Percentiles rank a stretch among this genome's conserved stretches.
phyloP scores from a whole-genome alignment of 2,888 invertebrate genomes.

The Beris morrisii region DNA sequence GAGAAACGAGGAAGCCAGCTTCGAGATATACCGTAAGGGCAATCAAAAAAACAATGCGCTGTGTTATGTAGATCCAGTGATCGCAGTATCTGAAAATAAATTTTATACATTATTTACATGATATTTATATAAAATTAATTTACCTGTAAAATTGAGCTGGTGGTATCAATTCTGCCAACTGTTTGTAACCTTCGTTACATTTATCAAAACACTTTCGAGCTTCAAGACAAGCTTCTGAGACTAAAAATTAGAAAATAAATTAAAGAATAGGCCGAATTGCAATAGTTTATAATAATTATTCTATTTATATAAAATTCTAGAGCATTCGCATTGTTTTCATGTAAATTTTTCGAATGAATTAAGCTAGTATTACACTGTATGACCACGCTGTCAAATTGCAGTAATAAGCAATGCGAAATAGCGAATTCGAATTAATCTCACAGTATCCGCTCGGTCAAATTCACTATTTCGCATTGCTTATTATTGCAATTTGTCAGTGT shows the following conservation, averaged over 20 bases:
- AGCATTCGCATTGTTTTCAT: no score
- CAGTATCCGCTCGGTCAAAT: no score
- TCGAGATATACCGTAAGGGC: constrained; percentile 81
- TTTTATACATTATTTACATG: background rate
- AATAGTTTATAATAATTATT: no score
- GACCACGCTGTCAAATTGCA: no score
- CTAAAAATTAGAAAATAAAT: constrained; percentile 53
- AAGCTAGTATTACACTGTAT: no score
- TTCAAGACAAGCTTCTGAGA: constrained; percentile 64
- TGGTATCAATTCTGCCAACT: constrained; percentile 69
- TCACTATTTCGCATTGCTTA: no score
- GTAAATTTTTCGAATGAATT: no score
- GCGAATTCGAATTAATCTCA: no score
- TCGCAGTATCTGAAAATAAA: constrained; percentile 68
- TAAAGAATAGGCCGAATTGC: no score
- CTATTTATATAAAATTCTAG: no score
- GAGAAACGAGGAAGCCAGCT: constrained; percentile 71
- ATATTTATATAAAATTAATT: constrained; percentile 14
- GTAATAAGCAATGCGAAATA: no score
- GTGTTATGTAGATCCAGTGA: constrained; percentile 83
- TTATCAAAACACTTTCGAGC: constrained; percentile 68
- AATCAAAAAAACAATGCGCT: constrained; percentile 76
- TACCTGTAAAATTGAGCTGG: constrained; percentile 78
- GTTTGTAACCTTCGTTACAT: constrained; percentile 66
- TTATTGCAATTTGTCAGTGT: no score